Conservation (phyloP, 2,113 vertebrate genomes). For the Phasianus colchicus region DNA sequence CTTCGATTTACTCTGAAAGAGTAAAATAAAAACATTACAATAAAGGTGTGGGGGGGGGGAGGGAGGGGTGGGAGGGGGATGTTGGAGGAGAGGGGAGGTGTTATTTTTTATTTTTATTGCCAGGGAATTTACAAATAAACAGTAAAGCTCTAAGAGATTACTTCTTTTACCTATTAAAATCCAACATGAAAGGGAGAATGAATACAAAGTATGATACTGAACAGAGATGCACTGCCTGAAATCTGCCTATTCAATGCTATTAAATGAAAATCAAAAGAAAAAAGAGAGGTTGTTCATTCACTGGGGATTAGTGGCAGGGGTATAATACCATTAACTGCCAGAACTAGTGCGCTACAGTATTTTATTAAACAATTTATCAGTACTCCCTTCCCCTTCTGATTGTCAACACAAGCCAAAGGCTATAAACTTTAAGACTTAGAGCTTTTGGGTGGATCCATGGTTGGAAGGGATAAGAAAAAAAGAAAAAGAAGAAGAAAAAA, state of each 20-base stretch:
- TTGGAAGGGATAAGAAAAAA: neutral
- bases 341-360: neutral
- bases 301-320: neutral
- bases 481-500: neutral
- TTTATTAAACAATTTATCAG: slow-evolving; percentile 22
- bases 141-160: neutral
- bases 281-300: neutral
- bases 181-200: neutral
- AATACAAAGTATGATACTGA: neutral
- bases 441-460: neutral
- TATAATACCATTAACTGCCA: neutral
- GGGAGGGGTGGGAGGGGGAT: too few species aligned
- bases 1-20: neutral
- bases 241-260: neutral
- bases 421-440: slow-evolving; percentile 21
- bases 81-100: too few species aligned
- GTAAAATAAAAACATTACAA: neutral
- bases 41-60: too few species aligned
- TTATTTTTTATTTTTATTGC: neutral
- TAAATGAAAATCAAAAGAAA: neutral
- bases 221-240: neutral
- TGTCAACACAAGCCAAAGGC: neutral
- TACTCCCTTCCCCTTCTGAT: neutral
- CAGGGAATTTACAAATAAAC: neutral
- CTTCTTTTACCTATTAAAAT: neutral